These are phyloP conservation scores for Drosophila paramelanica DNA, from an alignment of 2,888 invertebrate species.

Conservation along the genomic window DNA sequence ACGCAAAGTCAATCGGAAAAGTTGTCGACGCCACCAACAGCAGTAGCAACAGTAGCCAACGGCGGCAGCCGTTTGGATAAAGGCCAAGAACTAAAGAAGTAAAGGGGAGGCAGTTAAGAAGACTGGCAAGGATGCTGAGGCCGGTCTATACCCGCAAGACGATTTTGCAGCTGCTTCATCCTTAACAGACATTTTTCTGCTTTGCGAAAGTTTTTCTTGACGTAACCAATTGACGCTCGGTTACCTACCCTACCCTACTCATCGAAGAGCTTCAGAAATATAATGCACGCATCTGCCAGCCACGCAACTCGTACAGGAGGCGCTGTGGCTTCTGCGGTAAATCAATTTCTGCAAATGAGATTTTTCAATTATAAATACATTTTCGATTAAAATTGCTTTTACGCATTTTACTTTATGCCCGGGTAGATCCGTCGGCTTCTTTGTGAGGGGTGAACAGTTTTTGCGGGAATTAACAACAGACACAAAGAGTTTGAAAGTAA, in stretches of 20 bases:
- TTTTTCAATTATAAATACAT: conserved; percentile 86
- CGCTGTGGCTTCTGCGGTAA: conserved; percentile 81
- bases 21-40: conserved; percentile 65
- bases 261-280: conserved; percentile 52
- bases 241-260: conserved; percentile 35
- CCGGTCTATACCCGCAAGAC: conserved; percentile 43
- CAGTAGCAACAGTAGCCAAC: conserved; percentile 16
- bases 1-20: conserved; percentile 82
- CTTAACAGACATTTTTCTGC: conserved; percentile 72
- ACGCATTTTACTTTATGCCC: conserved; percentile 72
- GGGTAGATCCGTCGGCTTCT: conserved; percentile 5
- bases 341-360: conserved; percentile 84
- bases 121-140: conserved; percentile 39
- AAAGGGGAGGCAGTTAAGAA: background rate
- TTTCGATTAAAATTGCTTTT: conserved; percentile 85
- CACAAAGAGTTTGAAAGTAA: conserved; percentile 20
- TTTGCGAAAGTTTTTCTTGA: conserved; percentile 69
- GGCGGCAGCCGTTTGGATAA: conserved; percentile 59
- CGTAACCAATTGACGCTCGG: conserved; percentile 76
- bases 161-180: conserved; percentile 60
- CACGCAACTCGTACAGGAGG: conserved; percentile 44
- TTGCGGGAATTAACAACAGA: conserved; percentile 14
- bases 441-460: conserved; percentile 37
- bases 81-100: conserved; percentile 32
- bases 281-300: conserved; percentile 73